phyloP scores from a whole-genome alignment of 2,113 vertebrate genomes.

The Ammodytes dubius region DNA sequence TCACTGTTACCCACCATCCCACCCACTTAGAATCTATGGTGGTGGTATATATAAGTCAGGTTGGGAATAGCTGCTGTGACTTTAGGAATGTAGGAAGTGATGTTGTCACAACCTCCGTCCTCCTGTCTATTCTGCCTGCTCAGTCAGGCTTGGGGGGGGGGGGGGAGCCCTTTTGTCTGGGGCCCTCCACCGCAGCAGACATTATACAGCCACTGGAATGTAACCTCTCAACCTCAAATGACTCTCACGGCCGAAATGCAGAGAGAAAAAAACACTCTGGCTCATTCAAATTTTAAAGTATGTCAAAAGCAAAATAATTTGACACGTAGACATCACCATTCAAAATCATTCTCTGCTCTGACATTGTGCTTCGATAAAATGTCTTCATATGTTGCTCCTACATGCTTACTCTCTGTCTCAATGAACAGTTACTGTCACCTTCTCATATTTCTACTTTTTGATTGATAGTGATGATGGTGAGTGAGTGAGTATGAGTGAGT shows the following conservation, averaged over 20 bases:
- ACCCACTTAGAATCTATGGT: constrained; percentile 58
- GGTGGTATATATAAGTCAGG: constrained; percentile 17
- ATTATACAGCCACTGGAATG: constrained; percentile 77
- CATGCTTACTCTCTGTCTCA: neutral
- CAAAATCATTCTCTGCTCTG: too few relatives aligned
- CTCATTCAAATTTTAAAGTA: neutral
- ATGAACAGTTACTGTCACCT: neutral
- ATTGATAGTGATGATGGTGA: too few relatives aligned
- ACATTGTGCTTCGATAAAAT: neutral
- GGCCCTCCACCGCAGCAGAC: constrained; percentile 58
- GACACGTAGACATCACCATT: neutral
- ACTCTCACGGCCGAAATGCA: constrained; percentile 43
- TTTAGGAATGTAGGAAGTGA: constrained; percentile 71
- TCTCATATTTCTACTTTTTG: neutral
- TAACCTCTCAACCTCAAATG: constrained; percentile 71
- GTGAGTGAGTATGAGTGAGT: too few relatives aligned
- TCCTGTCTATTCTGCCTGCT: constrained; percentile 73
- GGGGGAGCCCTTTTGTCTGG: constrained; percentile 67
- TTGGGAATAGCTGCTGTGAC: constrained; percentile 49
- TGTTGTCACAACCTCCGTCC: constrained; percentile 65
- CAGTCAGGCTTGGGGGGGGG: constrained; percentile 70
- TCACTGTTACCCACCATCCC: constrained; percentile 32
- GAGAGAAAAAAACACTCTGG: constrained; percentile 35
- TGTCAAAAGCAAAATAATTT: neutral
- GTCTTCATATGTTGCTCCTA: too few relatives aligned